A percentile compares a stretch with the other conserved stretches of the same genome.
These are phyloP conservation scores for Drosophila recens DNA, from an alignment of 2,888 invertebrate genomes.

Conservation along the genomic window DNA sequence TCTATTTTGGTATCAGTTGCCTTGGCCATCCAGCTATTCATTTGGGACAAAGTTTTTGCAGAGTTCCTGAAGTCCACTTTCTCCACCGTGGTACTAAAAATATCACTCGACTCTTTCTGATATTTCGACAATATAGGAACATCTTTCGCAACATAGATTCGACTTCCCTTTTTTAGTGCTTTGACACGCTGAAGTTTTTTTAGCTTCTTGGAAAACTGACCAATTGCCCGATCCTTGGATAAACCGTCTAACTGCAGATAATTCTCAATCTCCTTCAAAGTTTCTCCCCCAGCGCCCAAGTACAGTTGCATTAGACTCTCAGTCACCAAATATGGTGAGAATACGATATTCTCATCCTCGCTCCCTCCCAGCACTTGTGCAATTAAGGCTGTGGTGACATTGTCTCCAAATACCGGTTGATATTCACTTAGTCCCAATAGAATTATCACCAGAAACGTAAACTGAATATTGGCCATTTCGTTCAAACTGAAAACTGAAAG, in stretches of 20 bases:
- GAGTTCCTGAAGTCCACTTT: background rate
- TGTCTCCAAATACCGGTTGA: background rate
- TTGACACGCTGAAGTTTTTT: background rate
- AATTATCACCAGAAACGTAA: background rate
- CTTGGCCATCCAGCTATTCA: slow-evolving; percentile 4
- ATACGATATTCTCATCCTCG: background rate
- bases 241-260: background rate
- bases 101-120: background rate
- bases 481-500: background rate
- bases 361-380: background rate
- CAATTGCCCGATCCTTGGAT: background rate
- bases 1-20: background rate
- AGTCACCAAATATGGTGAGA: slow-evolving; percentile 5
- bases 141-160: background rate
- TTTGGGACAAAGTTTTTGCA: background rate
- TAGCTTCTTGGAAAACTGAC: background rate
- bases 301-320: slow-evolving; percentile 14
- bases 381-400: background rate
- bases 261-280: background rate
- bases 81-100: slow-evolving; percentile 2
- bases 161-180: background rate
- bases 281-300: slow-evolving; percentile 9
- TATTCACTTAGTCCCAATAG: background rate
- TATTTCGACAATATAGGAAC: background rate
- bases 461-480: background rate